Percentiles rank a stretch among this genome's conserved stretches.
These are phyloP conservation scores for Neomonachus schauinslandi DNA, from an alignment of 2,113 vertebrate genomes.

Conservation along the genomic window DNA sequence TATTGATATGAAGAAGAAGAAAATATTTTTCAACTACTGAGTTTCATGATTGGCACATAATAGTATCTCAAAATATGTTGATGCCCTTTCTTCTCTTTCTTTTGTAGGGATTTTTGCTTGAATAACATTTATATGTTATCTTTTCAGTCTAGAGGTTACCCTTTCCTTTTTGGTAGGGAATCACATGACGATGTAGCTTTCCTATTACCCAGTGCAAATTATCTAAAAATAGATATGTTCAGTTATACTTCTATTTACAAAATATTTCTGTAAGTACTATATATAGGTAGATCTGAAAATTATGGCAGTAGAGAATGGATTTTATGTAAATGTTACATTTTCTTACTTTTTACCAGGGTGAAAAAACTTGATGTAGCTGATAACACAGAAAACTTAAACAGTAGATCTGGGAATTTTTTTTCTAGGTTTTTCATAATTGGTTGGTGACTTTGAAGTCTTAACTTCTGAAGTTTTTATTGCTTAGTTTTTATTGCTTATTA, in stretches of 20 bases:
- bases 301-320: neutral
- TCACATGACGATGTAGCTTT: neutral
- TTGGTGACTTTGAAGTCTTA: neutral
- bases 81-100: neutral
- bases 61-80: neutral
- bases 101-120: neutral
- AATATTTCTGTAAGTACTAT: neutral
- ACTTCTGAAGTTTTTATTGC: neutral
- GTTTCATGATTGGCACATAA: neutral
- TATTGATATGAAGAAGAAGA: neutral
- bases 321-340: neutral
- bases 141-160: neutral
- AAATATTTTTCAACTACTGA: neutral
- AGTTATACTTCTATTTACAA: neutral
- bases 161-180: neutral
- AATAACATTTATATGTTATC: neutral
- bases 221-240: neutral
- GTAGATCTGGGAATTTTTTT: neutral
- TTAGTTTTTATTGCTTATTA: neutral
- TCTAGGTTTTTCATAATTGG: neutral
- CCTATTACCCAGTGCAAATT: neutral
- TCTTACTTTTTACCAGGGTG: neutral
- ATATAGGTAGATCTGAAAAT: neutral
- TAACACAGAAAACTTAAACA: neutral
- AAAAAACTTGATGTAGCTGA: neutral